Percentiles rank a stretch among this genome's conserved stretches.
These are phyloP conservation scores for Mycalesis mineus DNA, from an alignment of 2,888 invertebrate genomes.

Conservation along the genomic window DNA sequence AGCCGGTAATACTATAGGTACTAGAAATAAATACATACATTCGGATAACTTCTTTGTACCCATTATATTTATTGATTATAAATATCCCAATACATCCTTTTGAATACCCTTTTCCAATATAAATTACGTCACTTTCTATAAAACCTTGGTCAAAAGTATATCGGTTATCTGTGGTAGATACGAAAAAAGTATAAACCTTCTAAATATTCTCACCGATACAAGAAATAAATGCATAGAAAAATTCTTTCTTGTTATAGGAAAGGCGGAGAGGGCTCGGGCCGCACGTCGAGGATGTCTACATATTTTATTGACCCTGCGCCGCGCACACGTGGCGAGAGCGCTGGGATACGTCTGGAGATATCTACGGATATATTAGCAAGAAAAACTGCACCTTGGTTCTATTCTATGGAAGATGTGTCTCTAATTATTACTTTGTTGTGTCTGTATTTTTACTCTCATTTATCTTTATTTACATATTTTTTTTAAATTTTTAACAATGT, in stretches of 20 bases:
- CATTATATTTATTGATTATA: too few relatives aligned
- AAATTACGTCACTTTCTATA: conserved; percentile 11
- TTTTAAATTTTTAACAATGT: too few relatives aligned
- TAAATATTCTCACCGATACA: conserved; percentile 55
- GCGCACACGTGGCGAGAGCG: conserved; percentile 35
- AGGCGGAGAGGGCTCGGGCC: conserved; percentile 53
- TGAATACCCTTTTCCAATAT: neutral
- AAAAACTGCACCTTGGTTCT: too few relatives aligned
- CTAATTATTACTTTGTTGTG: too few relatives aligned
- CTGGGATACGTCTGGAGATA: conserved; percentile 46
- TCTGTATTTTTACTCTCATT: too few relatives aligned
- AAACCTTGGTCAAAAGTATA: conserved; percentile 19
- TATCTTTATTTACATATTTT: too few relatives aligned
- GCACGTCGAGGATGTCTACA: conserved; percentile 69
- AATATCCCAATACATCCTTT: conserved; percentile 1
- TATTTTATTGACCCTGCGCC: conserved; percentile 69
- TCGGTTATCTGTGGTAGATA: conserved; percentile 21
- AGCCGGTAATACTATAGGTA: too few relatives aligned
- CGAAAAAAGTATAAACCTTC: conserved; percentile 31
- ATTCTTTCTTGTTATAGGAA: conserved; percentile 75
- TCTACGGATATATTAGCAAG: neutral
- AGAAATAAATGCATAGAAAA: conserved; percentile 73
- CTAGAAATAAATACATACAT: too few relatives aligned
- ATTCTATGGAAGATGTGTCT: too few relatives aligned
- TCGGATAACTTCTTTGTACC: too few relatives aligned